These are phyloP conservation scores for Drosophila picticornis DNA, from an alignment of 2,888 invertebrate genomes.

Conservation along the genomic window DNA sequence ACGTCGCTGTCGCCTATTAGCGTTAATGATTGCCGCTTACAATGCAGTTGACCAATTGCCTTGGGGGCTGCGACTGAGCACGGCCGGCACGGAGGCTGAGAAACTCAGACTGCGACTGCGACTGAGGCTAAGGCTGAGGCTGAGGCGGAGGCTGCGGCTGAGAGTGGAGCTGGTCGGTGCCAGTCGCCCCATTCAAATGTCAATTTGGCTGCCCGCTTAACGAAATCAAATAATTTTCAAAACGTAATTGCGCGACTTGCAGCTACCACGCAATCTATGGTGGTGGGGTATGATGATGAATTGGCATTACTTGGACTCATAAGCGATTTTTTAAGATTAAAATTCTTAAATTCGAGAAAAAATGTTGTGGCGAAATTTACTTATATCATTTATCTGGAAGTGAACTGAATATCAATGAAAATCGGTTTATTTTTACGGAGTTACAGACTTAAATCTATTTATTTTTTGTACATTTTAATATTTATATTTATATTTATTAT, in stretches of 20 bases:
- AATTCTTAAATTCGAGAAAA: not conserved
- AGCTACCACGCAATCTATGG: conserved; percentile 4
- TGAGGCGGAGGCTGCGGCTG: not conserved
- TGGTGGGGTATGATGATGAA: not conserved
- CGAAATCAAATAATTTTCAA: conserved; percentile 21
- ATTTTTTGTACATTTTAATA: not conserved
- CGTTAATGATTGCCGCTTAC: conserved; percentile 77
- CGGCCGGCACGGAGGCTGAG: no score
- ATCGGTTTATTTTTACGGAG: not conserved
- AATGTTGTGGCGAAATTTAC: not conserved
- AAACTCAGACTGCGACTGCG: not conserved
- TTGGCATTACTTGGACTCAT: not conserved
- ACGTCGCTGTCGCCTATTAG: conserved; percentile 64
- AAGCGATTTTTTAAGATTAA: not conserved
- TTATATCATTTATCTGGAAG: no score
- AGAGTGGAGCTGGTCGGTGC: conserved; percentile 57
- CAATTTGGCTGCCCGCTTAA: conserved; percentile 56
- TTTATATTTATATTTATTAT: not conserved
- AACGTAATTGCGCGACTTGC: not conserved
- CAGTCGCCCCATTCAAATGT: conserved; percentile 81
- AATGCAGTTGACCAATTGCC: conserved; percentile 78
- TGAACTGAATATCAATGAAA: not conserved
- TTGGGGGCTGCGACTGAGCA: conserved; percentile 27
- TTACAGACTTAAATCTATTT: not conserved
- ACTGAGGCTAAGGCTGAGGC: conserved; percentile 9